Conservation (phyloP, 2,113 vertebrate genomes). For the Craseonycteris thonglongyai region DNA sequence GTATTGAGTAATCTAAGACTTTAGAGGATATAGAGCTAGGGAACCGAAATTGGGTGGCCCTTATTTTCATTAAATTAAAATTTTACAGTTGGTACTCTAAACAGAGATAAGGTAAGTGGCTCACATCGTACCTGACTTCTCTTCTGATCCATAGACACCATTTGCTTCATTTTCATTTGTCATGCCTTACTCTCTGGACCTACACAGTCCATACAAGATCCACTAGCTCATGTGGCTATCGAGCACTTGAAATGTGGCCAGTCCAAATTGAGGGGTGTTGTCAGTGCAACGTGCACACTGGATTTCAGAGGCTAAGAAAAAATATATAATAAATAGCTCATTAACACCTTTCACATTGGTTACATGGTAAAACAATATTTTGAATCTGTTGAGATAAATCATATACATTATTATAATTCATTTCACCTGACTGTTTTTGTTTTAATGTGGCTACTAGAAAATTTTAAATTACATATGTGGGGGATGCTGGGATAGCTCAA, state of each 20-base stretch:
- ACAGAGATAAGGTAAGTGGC: background rate
- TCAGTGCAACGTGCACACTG: background rate
- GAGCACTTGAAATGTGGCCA: background rate
- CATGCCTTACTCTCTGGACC: background rate
- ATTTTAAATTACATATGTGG: background rate
- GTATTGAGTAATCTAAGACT: background rate
- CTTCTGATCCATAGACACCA: background rate
- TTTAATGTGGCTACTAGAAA: background rate
- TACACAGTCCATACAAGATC: background rate
- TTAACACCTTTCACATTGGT: background rate
- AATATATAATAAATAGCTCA: background rate
- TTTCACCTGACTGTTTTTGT: background rate
- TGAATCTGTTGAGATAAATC: background rate
- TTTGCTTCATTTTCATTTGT: background rate
- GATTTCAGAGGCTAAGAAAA: background rate
- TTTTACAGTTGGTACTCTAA: background rate
- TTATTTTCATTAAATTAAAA: background rate
- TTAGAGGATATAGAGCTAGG: background rate
- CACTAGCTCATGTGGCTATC: background rate
- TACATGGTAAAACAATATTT: background rate
- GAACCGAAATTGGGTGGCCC: background rate
- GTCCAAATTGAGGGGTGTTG: background rate
- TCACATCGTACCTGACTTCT: background rate
- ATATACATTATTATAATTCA: background rate
- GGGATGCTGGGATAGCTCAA: too few species aligned